Evolutionary conservation across 2,797 vertebrate species (phyloP).

Genomic region (Anguilla anguilla): DNA sequence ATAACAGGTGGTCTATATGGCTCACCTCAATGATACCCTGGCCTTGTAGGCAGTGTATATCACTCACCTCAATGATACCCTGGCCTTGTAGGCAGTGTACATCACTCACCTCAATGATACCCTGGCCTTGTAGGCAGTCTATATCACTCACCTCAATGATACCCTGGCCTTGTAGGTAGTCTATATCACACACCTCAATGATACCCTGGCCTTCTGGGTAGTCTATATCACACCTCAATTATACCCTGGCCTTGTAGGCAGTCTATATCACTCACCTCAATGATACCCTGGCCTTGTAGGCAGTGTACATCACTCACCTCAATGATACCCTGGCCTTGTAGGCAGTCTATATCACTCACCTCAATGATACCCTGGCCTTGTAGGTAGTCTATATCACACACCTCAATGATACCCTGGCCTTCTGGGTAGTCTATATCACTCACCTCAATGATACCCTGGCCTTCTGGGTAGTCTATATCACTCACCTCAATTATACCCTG

Average conservation of each 20-base stretch:
- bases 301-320: neutral
- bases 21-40: conserved; percentile 96
- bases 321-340: neutral
- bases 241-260: neutral
- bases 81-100: conserved; percentile 94
- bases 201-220: neutral
- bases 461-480: neutral
- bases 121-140: conserved; percentile 93
- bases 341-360: neutral
- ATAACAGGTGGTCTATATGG: conserved; percentile 89
- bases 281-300: neutral
- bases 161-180: neutral
- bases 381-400: neutral
- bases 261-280: neutral
- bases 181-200: neutral
- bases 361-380: neutral
- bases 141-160: conserved; percentile 54
- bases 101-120: conserved; percentile 90
- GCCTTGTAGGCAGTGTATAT: conserved; percentile 90
- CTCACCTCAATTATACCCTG: neutral
- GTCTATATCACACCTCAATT: neutral
- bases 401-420: neutral
- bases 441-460: neutral
- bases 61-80: conserved; percentile 93
- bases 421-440: neutral